phyloP scores from a whole-genome alignment of 2,797 vertebrate genomes.

The Ptychobarbus kaznakovi region DNA sequence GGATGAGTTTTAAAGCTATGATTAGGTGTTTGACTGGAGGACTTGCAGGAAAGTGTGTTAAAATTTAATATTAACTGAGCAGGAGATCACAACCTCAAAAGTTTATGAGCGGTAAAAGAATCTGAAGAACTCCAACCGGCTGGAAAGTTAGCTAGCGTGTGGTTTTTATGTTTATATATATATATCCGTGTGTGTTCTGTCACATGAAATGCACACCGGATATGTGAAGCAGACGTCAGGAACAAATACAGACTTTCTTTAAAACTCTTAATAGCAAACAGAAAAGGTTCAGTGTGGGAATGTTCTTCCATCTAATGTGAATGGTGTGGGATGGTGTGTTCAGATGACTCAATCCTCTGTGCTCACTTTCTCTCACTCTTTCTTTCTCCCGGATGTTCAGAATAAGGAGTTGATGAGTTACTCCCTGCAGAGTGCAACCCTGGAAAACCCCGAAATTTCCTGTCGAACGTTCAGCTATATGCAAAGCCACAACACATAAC shows the following conservation, averaged over 20 bases:
- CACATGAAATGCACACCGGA: conserved; percentile 43
- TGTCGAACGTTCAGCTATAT: conserved; percentile 10
- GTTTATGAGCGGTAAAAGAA: conserved; percentile 38
- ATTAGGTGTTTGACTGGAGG: conserved; percentile 34
- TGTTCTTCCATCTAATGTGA: conserved; percentile 35
- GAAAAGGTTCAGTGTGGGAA: conserved; percentile 41
- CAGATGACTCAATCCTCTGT: conserved; percentile 53
- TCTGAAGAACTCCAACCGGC: conserved; percentile 18
- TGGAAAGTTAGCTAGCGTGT: conserved; percentile 21
- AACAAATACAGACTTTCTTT: conserved; percentile 12
- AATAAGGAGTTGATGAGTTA: conserved; percentile 60
- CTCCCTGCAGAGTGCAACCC: conserved; percentile 63
- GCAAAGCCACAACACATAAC: conserved; percentile 28
- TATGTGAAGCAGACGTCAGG: conserved; percentile 32
- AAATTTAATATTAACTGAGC: conserved; percentile 32
- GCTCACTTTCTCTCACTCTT: conserved; percentile 24
- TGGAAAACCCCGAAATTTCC: conserved; percentile 82
- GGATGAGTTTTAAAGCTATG: conserved; percentile 26
- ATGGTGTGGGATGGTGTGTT: conserved; percentile 56
- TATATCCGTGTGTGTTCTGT: conserved; percentile 19
- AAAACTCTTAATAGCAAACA: conserved; percentile 47
- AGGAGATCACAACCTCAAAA: conserved; percentile 32
- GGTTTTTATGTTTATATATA: conserved; percentile 10
- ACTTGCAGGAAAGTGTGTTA: conserved; percentile 53
- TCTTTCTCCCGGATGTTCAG: conserved; percentile 43